phyloP scores from a whole-genome alignment of 2,113 vertebrate species.

The Grantiella picta region DNA sequence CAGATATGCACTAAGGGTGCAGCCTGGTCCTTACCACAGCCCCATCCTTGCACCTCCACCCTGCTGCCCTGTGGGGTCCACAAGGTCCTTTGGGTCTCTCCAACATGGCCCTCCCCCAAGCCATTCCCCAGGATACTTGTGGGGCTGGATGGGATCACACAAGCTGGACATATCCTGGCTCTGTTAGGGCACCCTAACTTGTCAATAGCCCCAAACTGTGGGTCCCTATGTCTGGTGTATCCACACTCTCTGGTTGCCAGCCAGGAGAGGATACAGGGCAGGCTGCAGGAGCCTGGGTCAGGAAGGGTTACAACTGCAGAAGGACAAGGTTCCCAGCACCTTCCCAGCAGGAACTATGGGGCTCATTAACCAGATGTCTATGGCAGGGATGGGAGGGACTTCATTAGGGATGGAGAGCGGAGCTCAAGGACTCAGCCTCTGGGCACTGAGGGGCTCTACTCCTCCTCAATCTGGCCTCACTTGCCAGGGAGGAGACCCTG shows the following conservation, averaged over 20 bases:
- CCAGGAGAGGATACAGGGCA: not conserved
- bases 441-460: not conserved
- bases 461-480: rapidly evolving
- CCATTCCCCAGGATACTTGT: not conserved
- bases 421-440: not conserved
- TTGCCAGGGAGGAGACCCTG: not conserved
- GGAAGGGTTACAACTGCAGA: not conserved
- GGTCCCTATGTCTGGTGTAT: not conserved
- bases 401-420: not conserved
- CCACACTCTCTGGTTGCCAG: not conserved
- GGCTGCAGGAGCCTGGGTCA: rapidly evolving
- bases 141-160: not conserved
- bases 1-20: not conserved
- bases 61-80: not conserved
- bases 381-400: not conserved
- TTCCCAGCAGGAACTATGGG: not conserved
- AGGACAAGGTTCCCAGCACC: not conserved
- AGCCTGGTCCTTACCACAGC: not conserved
- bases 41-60: not conserved
- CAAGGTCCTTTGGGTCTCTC: rapidly evolving
- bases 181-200: rapidly evolving
- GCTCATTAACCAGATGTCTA: not conserved
- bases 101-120: rapidly evolving
- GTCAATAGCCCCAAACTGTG: not conserved
- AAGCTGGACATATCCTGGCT: not conserved